Evolutionary conservation across 2,797 vertebrate species (phyloP).

Genomic region (Tachyglossus aculeatus): DNA sequence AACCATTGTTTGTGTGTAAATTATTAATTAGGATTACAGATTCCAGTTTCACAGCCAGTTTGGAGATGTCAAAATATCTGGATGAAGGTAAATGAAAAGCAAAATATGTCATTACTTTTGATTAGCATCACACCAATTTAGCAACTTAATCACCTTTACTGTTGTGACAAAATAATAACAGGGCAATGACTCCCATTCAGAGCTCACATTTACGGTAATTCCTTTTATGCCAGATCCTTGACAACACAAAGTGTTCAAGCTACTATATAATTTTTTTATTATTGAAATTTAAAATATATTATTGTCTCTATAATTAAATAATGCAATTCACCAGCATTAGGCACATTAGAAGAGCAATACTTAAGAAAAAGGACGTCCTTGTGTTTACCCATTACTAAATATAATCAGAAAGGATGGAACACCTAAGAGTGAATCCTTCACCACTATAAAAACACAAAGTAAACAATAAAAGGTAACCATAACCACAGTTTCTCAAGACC

Average conservation of each 20-base stretch:
- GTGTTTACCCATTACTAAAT: no score
- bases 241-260: slow-evolving; percentile 20
- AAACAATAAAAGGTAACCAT: no score
- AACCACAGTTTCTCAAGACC: no score
- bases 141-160: background rate
- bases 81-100: background rate
- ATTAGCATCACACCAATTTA: background rate
- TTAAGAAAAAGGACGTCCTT: no score
- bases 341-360: no score
- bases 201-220: background rate
- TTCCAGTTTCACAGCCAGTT: background rate
- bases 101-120: background rate
- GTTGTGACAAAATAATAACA: background rate
- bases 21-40: background rate
- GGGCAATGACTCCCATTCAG: background rate
- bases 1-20: no score
- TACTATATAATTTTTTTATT: slow-evolving; percentile 24
- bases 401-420: no score
- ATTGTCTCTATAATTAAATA: slow-evolving; percentile 11
- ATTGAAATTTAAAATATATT: slow-evolving; percentile 22
- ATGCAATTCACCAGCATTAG: slow-evolving; percentile 4
- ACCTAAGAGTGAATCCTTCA: no score
- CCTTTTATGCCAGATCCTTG: slow-evolving; percentile 1
- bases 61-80: background rate
- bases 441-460: no score